phyloP scores from a whole-genome alignment of 2,113 vertebrate genomes.

The Bombycilla garrulus region DNA sequence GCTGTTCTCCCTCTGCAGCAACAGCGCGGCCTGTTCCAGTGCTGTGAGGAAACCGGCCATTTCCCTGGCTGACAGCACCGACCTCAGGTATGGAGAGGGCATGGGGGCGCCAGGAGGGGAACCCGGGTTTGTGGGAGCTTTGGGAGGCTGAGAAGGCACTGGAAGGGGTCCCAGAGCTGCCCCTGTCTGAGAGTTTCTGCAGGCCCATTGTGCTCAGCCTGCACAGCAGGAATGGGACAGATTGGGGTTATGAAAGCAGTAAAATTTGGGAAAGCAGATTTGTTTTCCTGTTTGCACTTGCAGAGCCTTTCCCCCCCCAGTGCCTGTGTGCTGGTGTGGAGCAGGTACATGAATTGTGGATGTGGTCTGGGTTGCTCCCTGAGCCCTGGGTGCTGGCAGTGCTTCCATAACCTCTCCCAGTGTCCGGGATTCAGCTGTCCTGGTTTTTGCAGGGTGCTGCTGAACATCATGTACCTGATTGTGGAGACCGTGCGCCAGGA shows the following conservation, averaged over 20 bases:
- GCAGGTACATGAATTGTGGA: too few relatives aligned
- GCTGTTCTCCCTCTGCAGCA: constrained; percentile 72
- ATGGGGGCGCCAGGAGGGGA: rapidly evolving
- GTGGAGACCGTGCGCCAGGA: constrained; percentile 93
- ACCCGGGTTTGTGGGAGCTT: neutral
- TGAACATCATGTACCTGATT: constrained; percentile 98
- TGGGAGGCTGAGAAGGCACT: neutral
- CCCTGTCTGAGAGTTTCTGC: rapidly evolving
- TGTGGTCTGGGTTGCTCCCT: neutral
- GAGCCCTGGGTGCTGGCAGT: neutral
- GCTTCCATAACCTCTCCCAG: neutral
- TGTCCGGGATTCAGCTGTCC: neutral
- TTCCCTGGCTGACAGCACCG: constrained; percentile 97
- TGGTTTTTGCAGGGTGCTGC: constrained; percentile 80
- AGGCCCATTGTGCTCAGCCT: rapidly evolving
- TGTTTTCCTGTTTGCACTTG: neutral
- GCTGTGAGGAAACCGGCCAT: constrained; percentile 97
- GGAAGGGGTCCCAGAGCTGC: neutral
- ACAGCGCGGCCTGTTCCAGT: constrained; percentile 95
- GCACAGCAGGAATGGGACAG: neutral
- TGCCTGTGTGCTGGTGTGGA: neutral
- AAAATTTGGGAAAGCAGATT: neutral
- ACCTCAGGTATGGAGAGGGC: constrained; percentile 75
- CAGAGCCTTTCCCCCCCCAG: neutral
- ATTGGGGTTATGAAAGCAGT: rapidly evolving